These are phyloP conservation scores for Rhinophrynus dorsalis DNA, from an alignment of 2,797 vertebrate genomes.

Conservation along the genomic window DNA sequence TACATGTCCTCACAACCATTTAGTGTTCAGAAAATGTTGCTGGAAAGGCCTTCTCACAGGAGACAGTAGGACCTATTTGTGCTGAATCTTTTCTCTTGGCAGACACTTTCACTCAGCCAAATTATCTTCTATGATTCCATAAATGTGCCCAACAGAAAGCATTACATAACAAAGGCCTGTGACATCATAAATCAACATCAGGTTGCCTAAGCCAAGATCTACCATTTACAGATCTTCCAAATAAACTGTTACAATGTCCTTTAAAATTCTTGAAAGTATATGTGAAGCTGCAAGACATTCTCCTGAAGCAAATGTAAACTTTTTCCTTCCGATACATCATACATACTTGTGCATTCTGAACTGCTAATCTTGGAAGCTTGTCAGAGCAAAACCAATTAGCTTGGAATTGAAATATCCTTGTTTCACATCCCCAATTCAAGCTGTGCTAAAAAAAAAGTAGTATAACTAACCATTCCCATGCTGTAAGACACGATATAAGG, in stretches of 20 bases:
- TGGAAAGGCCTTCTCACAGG: too few species aligned
- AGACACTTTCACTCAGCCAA: not conserved
- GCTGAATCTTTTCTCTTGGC: too few species aligned
- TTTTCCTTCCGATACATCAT: not conserved
- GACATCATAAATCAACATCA: not conserved
- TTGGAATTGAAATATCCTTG: constrained; percentile 17
- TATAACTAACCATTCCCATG: not conserved
- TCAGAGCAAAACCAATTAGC: constrained; percentile 24
- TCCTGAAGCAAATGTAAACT: not conserved
- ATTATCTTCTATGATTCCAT: too few species aligned
- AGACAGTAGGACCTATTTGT: too few species aligned
- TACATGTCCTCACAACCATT: too few species aligned
- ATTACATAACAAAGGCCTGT: not conserved
- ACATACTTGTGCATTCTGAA: constrained; percentile 9
- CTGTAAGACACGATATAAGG: too few species aligned
- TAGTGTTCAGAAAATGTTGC: too few species aligned
- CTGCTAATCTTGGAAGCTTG: constrained; percentile 2
- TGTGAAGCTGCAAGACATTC: not conserved
- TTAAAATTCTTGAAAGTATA: not conserved
- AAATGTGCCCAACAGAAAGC: too few species aligned
- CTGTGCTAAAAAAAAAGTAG: not conserved
- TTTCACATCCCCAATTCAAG: constrained; percentile 4
- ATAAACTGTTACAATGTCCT: not conserved
- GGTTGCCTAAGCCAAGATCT: not conserved
- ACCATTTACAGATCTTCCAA: not conserved